Evolutionary conservation across 2,113 vertebrate genomes (phyloP), one percentile per base, ranked within the genome.

Genomic region (Scomber japonicus): DNA sequence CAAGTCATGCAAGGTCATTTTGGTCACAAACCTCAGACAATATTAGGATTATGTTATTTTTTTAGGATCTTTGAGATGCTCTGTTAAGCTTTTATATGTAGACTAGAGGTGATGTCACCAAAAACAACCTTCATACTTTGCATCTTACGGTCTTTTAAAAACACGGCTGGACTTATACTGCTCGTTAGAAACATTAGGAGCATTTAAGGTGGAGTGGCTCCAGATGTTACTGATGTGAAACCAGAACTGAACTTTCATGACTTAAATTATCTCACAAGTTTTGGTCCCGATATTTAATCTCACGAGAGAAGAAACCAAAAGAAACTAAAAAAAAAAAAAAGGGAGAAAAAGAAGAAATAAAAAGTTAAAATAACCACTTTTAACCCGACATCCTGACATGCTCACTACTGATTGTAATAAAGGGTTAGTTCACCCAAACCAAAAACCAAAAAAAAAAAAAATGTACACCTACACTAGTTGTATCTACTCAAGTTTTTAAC

Each of bases 211-310:
- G 72, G 5, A 56, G 62, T 27, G 2, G 50, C 24, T 66, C 35
- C 35, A 75, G 61, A 75, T 65, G 72, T 54, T 10, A 7, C 14
- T 11, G 31, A 27, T 10, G n/a, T n/a, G 49, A 2, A 50, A 68
- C 63, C 30, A 45, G 1, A 68, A 56, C 12, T 67, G 13, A 56
- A 57, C 60, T 11, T 30, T 6, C 3, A 53, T 1, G 21, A 61
- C 11, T 81, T 17, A 0, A 62, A 44, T 61, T 63, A 77, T n/a
- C 5, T 53, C 30, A 55, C 3, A 53, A 19, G 56, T 19, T 64
- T 75, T 75, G 79, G 79, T 75, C 71, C 56, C 55, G 4, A 44
- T 16, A n/a, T n/a, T n/a, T 4, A 11, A 6, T 54, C 48, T 48
- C 16, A 24, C 0, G 5, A 46, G 12, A 30, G 9, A 48, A 48